phyloP scores from a whole-genome alignment of 2,888 invertebrate genomes.

The Lacanobia wlatinum region DNA sequence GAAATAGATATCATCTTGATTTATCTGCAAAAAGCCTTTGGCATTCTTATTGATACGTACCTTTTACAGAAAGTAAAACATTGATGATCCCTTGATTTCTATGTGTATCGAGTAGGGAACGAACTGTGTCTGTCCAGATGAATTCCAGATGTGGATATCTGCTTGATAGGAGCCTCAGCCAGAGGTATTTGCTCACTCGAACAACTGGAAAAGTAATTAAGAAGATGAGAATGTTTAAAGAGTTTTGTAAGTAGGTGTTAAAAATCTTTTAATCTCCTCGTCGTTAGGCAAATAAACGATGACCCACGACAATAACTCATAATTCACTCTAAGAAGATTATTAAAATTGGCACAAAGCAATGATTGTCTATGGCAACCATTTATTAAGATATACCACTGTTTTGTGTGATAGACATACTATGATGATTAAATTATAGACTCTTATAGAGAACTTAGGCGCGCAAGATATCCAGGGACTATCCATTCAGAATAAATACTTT shows the following conservation, averaged over 20 bases:
- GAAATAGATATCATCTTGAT: too few species aligned
- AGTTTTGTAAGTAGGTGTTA: not conserved
- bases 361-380: conserved; percentile 4
- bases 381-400: not conserved
- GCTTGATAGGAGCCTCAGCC: conserved; percentile 90
- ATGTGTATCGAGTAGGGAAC: conserved; percentile 93
- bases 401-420: too few species aligned
- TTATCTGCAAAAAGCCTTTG: not conserved
- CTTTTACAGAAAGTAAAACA: conserved; percentile 92
- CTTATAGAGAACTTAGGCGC: too few species aligned
- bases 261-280: not conserved
- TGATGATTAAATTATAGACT: too few species aligned
- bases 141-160: conserved; percentile 91
- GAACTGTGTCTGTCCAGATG: conserved; percentile 91
- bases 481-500: too few species aligned
- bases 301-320: not conserved
- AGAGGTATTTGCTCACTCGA: conserved; percentile 88
- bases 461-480: too few species aligned
- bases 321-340: not conserved
- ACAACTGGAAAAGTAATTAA: conserved; percentile 85
- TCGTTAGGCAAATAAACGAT: not conserved
- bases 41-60: conserved; percentile 69
- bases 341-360: not conserved
- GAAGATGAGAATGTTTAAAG: not conserved
- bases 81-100: conserved; percentile 94